These are phyloP conservation scores for Bhutanitis thaidina DNA, from an alignment of 2,888 invertebrate genomes.

Conservation along the genomic window DNA sequence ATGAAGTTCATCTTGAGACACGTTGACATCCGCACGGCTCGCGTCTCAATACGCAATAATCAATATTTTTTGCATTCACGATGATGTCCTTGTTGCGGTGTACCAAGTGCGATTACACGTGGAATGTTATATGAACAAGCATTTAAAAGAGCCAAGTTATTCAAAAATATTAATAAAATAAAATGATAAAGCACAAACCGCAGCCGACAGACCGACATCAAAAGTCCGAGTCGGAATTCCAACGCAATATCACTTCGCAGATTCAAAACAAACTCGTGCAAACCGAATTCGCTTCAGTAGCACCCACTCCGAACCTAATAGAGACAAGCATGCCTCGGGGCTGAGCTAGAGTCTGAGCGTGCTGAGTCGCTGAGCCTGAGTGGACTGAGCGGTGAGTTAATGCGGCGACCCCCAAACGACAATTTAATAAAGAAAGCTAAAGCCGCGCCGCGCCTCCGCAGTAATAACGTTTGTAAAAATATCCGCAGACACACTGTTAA, in stretches of 20 bases:
- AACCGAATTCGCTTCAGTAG: not conserved
- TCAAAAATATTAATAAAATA: too few relatives aligned
- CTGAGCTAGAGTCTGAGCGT: not conserved
- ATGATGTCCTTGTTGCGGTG: too few relatives aligned
- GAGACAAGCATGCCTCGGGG: not conserved
- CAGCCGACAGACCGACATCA: not conserved
- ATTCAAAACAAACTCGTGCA: not conserved
- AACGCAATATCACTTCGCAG: conserved; percentile 6
- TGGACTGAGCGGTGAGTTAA: conserved; percentile 28
- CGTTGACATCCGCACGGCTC: too few relatives aligned
- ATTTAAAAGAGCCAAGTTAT: too few relatives aligned
- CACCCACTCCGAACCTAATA: not conserved
- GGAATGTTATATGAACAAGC: too few relatives aligned
- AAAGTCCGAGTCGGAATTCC: not conserved
- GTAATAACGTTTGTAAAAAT: conserved; percentile 78
- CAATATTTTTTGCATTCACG: too few relatives aligned
- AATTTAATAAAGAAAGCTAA: conserved; percentile 74
- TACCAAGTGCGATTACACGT: too few relatives aligned
- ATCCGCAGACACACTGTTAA: conserved; percentile 69
- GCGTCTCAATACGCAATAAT: too few relatives aligned
- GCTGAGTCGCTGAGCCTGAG: not conserved
- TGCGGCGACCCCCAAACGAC: conserved; percentile 51
- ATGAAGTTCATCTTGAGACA: too few relatives aligned
- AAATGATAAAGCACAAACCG: not conserved
- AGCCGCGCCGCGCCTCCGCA: conserved; percentile 33